phyloP scores from a whole-genome alignment of 1,140 invertebrate species.

The Sitophilus oryzae region DNA sequence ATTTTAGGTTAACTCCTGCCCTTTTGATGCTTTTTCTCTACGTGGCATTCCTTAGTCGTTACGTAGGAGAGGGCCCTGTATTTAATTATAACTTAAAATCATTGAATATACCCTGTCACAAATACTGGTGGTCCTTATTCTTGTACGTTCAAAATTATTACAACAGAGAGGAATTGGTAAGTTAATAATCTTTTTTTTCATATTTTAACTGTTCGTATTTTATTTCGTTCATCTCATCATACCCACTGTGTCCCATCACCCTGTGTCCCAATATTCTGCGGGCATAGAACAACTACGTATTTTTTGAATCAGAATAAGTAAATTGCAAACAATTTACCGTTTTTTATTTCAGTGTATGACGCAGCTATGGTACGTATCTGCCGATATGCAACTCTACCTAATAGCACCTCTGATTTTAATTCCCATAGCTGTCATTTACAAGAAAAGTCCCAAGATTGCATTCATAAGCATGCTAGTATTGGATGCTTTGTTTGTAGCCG shows the following conservation, averaged over 20 bases:
- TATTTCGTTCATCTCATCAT: too few relatives aligned
- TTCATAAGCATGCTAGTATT: neutral
- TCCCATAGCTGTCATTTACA: conserved; percentile 15
- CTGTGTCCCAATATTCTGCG: too few relatives aligned
- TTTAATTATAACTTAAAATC: conserved; percentile 9
- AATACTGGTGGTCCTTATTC: conserved; percentile 33
- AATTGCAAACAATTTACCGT: conserved; percentile 6
- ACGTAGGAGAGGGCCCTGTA: conserved; percentile 25
- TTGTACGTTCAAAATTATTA: conserved; percentile 35
- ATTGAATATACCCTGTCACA: conserved; percentile 18
- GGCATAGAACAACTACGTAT: too few relatives aligned
- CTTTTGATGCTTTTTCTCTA: conserved; percentile 15
- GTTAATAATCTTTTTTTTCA: too few relatives aligned
- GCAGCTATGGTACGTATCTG: conserved; percentile 56
- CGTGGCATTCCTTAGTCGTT: neutral
- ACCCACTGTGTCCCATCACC: too few relatives aligned
- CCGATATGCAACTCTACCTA: conserved; percentile 59
- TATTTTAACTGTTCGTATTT: too few relatives aligned
- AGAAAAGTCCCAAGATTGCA: neutral
- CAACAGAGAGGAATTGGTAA: conserved; percentile 17
- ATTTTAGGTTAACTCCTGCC: conserved; percentile 6
- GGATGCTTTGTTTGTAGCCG: neutral
- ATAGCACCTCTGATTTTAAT: conserved; percentile 37
- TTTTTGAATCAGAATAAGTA: neutral
- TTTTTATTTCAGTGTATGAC: conserved; percentile 49